A percentile compares a stretch with the other conserved stretches of the same genome.
Conservation (phyloP, 1,140 invertebrate species). For the Lysiphlebus fabarum region DNA sequence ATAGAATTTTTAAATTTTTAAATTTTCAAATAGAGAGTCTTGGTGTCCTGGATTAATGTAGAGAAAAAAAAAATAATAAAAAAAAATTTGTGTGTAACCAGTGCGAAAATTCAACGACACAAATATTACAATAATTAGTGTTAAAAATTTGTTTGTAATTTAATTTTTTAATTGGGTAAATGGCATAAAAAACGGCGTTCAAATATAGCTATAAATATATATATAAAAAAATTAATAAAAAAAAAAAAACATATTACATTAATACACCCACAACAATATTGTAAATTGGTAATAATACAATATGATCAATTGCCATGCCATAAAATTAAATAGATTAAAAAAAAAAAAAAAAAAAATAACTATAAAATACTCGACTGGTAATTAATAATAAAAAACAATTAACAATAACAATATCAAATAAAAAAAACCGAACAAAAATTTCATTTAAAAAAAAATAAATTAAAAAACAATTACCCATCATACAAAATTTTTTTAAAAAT, state of each 20-base stretch:
- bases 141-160: background rate
- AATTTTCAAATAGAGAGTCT: too few species aligned
- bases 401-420: too few species aligned
- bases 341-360: slow-evolving; percentile 4
- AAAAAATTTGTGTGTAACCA: background rate
- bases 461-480: slow-evolving; percentile 38
- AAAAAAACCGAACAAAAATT: too few species aligned
- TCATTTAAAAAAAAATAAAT: slow-evolving; percentile 3
- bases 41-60: too few species aligned
- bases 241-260: slow-evolving; percentile 36
- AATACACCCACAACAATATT: slow-evolving; percentile 27
- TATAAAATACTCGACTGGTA: slow-evolving; percentile 35
- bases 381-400: too few species aligned
- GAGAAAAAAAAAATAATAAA: too few species aligned
- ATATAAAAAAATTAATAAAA: slow-evolving; percentile 24
- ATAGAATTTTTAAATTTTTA: background rate
- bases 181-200: slow-evolving; percentile 11
- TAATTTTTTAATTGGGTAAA: slow-evolving; percentile 1
- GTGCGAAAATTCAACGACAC: background rate
- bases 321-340: slow-evolving; percentile 32
- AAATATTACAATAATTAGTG: background rate
- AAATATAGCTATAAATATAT: background rate
- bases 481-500: slow-evolving; percentile 21
- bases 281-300: slow-evolving; percentile 19
- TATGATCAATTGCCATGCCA: slow-evolving; percentile 45